These are phyloP conservation scores for Drosophila prostipennis DNA, from an alignment of 2,888 invertebrate genomes.

Conservation along the genomic window DNA sequence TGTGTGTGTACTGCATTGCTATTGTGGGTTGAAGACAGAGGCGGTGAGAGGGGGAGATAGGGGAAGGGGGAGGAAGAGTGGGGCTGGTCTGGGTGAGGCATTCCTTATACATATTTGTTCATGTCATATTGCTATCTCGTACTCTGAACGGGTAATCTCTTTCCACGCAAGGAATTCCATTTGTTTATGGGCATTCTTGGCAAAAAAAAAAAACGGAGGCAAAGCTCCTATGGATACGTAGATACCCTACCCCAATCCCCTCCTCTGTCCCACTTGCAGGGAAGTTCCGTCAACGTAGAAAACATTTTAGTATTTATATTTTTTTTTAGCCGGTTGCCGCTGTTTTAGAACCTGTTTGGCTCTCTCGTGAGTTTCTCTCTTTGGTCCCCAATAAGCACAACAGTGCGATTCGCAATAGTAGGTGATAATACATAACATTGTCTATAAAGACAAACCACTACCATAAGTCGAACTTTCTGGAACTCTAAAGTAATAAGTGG, in stretches of 20 bases:
- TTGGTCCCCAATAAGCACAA: constrained; percentile 8
- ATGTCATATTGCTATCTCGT: constrained; percentile 19
- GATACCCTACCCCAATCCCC: constrained; percentile 1
- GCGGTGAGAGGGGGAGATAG: neutral
- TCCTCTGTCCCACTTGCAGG: neutral
- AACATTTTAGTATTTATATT: constrained; percentile 5
- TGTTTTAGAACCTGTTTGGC: constrained; percentile 62
- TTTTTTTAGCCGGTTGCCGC: constrained; percentile 58
- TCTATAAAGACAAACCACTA: neutral
- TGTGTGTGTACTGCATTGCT: constrained; percentile 11
- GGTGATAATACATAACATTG: neutral
- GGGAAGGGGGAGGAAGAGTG: neutral
- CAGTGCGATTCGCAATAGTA: constrained; percentile 26
- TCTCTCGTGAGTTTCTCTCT: constrained; percentile 4
- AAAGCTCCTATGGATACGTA: constrained; percentile 7
- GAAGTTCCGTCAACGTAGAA: constrained; percentile 18
- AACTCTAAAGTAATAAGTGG: neutral
- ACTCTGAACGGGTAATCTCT: constrained; percentile 9
- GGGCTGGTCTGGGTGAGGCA: constrained; percentile 21
- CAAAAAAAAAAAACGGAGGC: constrained; percentile 5
- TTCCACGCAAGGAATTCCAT: constrained; percentile 33
- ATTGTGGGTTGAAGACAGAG: constrained; percentile 13
- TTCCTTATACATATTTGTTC: constrained; percentile 4
- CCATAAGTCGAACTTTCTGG: neutral
- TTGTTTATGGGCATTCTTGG: constrained; percentile 51